Evolutionary conservation across 2,113 vertebrate species (phyloP).

Genomic region (Sinocyclocheilus anophthalmus): DNA sequence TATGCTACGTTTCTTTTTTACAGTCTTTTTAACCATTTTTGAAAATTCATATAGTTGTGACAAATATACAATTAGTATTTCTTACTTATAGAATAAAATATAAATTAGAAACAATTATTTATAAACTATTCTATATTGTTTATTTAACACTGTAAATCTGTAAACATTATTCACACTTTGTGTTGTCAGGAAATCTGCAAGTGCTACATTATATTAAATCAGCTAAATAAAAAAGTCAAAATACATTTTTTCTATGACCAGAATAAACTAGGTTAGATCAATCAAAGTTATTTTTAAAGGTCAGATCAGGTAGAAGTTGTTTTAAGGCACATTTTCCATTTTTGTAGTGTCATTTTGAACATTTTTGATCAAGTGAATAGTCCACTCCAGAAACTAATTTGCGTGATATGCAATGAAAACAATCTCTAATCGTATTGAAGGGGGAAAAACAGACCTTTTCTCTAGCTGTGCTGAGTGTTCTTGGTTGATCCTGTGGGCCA

Average conservation of each 20-base stretch:
- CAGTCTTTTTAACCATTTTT: not conserved
- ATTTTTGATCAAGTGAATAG: not conserved
- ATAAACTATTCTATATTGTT: too few species aligned
- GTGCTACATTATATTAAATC: not conserved
- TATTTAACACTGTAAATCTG: too few species aligned
- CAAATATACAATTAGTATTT: too few species aligned
- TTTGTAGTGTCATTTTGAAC: not conserved
- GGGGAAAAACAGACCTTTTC: slow-evolving; percentile 33
- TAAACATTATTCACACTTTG: not conserved
- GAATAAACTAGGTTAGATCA: not conserved
- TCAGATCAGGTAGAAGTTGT: too few species aligned
- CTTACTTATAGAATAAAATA: too few species aligned
- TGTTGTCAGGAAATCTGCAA: not conserved
- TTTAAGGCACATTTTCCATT: too few species aligned
- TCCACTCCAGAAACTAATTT: not conserved
- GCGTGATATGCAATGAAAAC: not conserved
- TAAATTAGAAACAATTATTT: too few species aligned
- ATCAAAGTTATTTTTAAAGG: not conserved
- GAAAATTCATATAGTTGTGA: not conserved
- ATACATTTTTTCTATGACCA: not conserved
- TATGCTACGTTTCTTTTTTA: too few species aligned
- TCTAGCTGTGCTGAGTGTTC: not conserved
- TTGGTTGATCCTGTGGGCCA: not conserved
- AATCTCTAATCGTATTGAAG: not conserved
- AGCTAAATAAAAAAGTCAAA: not conserved